These are phyloP conservation scores for Caretta caretta DNA, from an alignment of 2,113 vertebrate species.

Conservation along the genomic window DNA sequence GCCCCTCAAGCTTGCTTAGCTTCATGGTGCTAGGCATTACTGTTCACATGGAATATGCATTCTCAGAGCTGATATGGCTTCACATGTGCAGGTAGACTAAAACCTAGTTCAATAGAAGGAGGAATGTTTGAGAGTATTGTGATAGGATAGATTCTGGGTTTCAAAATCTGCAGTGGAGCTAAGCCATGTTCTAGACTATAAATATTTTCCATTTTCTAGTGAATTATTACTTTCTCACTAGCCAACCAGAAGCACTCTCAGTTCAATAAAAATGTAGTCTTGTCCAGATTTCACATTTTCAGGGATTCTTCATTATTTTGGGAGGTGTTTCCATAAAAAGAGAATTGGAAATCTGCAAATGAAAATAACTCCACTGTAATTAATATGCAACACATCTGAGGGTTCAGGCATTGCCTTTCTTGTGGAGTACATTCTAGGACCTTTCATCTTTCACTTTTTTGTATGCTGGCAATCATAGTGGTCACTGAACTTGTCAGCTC, in stretches of 20 bases:
- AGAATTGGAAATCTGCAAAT: background rate
- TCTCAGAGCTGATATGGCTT: background rate
- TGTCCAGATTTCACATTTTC: background rate
- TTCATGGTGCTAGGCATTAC: background rate
- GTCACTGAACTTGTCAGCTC: background rate
- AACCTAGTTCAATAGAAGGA: background rate
- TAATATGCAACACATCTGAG: background rate
- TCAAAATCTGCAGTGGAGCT: background rate
- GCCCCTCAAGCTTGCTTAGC: background rate
- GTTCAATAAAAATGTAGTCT: background rate
- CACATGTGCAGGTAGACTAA: background rate
- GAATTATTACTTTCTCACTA: background rate
- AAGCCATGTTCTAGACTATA: background rate
- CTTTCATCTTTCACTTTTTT: background rate
- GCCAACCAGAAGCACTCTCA: background rate
- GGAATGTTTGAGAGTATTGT: background rate
- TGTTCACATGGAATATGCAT: background rate
- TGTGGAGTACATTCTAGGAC: background rate
- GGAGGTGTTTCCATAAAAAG: background rate
- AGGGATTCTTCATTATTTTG: background rate
- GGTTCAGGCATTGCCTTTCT: background rate
- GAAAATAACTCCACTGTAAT: background rate
- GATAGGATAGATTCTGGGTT: background rate
- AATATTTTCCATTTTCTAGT: background rate
- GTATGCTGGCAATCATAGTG: background rate